A percentile compares a stretch with the other conserved stretches of the same genome.
Conservation (phyloP, 2,797 vertebrate genomes). For the Telmatherina bonti region DNA sequence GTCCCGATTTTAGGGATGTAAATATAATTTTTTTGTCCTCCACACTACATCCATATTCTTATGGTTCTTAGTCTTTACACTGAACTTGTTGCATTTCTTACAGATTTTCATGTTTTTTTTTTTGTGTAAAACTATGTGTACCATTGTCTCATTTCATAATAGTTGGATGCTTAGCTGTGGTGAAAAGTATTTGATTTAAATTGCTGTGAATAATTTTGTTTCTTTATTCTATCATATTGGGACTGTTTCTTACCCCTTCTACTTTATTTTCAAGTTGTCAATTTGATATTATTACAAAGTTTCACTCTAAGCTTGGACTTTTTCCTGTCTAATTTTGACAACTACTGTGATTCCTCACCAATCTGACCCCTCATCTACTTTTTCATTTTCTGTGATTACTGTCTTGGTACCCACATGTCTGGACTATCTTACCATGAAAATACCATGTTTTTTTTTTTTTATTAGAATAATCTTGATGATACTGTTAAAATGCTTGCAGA, state of each 20-base stretch:
- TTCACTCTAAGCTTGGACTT: neutral
- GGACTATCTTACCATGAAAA: neutral
- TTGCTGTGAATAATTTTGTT: neutral
- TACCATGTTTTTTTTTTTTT: neutral
- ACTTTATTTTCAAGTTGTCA: neutral
- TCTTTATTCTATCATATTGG: neutral
- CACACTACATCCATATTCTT: neutral
- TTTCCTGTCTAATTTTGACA: neutral
- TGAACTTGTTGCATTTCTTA: neutral
- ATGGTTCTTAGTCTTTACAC: neutral
- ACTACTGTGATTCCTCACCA: neutral
- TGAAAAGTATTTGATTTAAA: neutral
- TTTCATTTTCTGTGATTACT: neutral
- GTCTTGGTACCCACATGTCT: neutral
- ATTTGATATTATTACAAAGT: neutral
- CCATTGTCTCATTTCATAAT: neutral
- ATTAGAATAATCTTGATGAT: neutral
- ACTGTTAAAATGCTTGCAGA: neutral
- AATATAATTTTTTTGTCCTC: constrained; percentile 5
- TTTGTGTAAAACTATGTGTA: neutral
- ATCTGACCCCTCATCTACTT: neutral
- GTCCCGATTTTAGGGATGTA: constrained; percentile 2
- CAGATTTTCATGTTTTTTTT: neutral
- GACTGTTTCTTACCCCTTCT: neutral
- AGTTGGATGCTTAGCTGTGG: neutral